Base-by-base conservation (phyloP, 2,113 vertebrate species). In the Megaptera novaeangliae region DNA sequence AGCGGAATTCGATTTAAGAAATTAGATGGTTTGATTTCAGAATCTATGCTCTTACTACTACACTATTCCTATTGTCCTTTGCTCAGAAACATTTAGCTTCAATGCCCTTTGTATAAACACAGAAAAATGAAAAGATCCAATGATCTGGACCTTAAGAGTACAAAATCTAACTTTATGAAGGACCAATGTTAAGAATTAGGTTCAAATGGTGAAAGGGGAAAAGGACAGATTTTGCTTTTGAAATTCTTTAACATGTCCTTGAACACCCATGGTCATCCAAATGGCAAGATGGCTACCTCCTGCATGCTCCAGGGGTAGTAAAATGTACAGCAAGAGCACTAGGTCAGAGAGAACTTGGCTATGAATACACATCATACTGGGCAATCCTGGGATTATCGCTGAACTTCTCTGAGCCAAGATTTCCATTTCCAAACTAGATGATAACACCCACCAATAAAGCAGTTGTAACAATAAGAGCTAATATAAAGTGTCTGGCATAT, bases 121-220 rank as follows among this genome's bases (percentile, higher is more conserved):
- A 82, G 27, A 75, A 84, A 74, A 66, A 55, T 9, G 52, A 27
- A 82, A 36, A 66, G 31, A 6, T 80, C 78, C 71, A 46, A 39
- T 31, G 7, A 69, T 39, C 49, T 61, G 12, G 14, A 20, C 55
- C 25, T 82, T 72, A 74, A 64, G 20, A 95, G 21, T 63, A 81
- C 2, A 83, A 82, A 78, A 17, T 13, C 13, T 86, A 61, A 66
- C 34, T 91, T 92, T 63, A 49, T 34, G 59, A 94, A 91, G 64
- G 27, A 41, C 14, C 17, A 39, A 0, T 31, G 23, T 49, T 71
- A 29, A 78, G 25, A 61, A 74, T 12, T 4, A 69, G 18, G 7
- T 91, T 63, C 61, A 88, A 94, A 57, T 34, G 36, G 66, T 15
- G 8, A 34, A 49, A 27, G 49, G 6, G 1, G 0, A 39, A 49